Conservation (phyloP, 2,797 vertebrate species). For the Heteromormyrus szaboi region DNA sequence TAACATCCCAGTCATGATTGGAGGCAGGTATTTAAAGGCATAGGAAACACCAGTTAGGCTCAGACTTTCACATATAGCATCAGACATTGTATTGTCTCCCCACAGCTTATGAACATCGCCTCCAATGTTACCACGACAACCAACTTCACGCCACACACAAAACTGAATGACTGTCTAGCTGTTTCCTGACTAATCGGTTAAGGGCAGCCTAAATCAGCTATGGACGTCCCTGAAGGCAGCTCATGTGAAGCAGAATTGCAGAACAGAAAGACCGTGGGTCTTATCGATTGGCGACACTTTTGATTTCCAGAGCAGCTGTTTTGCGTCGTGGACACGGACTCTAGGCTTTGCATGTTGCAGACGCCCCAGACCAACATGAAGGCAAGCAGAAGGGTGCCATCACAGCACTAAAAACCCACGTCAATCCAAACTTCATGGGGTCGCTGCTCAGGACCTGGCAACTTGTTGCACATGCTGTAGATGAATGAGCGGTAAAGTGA, state of each 20-base stretch:
- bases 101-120: not conserved
- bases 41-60: not conserved
- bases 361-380: not conserved
- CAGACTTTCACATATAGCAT: not conserved
- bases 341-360: not conserved
- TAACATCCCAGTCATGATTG: not conserved
- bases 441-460: not conserved
- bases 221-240: not conserved
- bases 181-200: not conserved
- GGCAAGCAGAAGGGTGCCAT: not conserved
- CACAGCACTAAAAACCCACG: not conserved
- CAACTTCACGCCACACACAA: not conserved
- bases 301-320: not conserved
- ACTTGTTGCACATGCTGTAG: not conserved
- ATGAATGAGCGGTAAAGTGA: not conserved
- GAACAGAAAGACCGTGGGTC: not conserved
- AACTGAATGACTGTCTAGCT: not conserved
- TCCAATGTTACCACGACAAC: conserved; percentile 4
- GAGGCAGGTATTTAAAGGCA: not conserved
- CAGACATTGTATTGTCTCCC: not conserved
- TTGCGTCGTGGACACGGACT: not conserved
- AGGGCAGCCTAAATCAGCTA: not conserved
- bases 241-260: not conserved
- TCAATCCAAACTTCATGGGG: not conserved
- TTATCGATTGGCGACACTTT: not conserved